Evolutionary conservation across 2,888 invertebrate genomes (phyloP).

Genomic region (Andrena fulva): DNA sequence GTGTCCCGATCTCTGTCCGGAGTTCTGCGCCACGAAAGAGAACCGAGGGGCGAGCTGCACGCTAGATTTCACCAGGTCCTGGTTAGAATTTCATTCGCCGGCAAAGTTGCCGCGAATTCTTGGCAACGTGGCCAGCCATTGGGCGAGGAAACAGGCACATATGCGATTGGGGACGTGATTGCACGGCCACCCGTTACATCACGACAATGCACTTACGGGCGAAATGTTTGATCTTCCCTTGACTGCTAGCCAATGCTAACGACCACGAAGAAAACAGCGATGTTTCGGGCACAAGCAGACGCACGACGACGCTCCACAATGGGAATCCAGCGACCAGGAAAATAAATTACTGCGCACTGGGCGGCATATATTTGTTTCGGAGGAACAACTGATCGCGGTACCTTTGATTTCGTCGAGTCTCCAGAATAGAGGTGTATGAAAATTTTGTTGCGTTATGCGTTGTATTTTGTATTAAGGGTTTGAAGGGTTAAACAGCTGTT

Average conservation of each 20-base stretch:
- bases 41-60: neutral
- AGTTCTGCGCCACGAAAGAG: neutral
- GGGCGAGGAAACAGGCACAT: constrained; percentile 33
- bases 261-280: constrained; percentile 29
- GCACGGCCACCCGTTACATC: constrained; percentile 41
- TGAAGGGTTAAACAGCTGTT: no score
- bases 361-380: neutral
- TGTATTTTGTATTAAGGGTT: no score
- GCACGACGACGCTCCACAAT: neutral
- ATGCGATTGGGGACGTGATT: constrained; percentile 27
- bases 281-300: constrained; percentile 26
- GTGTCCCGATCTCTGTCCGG: neutral
- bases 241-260: constrained; percentile 53
- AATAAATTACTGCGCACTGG: neutral
- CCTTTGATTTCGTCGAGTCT: no score
- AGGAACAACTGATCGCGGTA: no score
- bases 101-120: constrained; percentile 50
- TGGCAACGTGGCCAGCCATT: constrained; percentile 56
- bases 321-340: constrained; percentile 3
- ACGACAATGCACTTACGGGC: constrained; percentile 24
- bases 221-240: constrained; percentile 56
- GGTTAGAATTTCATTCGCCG: constrained; percentile 53
- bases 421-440: no score
- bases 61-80: constrained; percentile 31
- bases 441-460: no score